Evolutionary conservation across 1,140 invertebrate genomes (phyloP), one percentile per base, ranked within the genome.

Genomic region (Bombus huntii): DNA sequence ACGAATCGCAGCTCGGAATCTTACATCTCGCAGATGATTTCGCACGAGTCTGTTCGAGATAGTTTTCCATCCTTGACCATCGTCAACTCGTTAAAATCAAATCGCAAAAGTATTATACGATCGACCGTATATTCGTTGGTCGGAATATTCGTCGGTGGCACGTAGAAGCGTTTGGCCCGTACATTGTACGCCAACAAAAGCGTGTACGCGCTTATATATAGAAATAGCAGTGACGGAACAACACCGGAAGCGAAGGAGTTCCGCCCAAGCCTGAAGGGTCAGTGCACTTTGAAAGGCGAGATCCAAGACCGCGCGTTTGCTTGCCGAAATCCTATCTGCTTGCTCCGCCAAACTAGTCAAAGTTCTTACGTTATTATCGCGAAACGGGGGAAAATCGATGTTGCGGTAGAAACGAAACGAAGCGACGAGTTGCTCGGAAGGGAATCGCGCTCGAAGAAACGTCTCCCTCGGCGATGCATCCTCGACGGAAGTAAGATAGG

Each of bases 231-330:
- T 92, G 92, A 91, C 93, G 92, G 93, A 94, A 94, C 93, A 94
- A 90, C 92, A 94, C 93, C 93, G 93, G 93, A 94, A 94, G 93
- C 89, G 91, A 94, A 94, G 89, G 91, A 94, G 94, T 94, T 94
- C 94, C 94, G 93, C 92, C 93, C 92, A 93, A 91, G 93, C 92
- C 87, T 85, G 91, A 91, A 94, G 93, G 94, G 93, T 94, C 94
- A 94, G 90, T 93, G 93, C 93, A 93, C 94, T 94, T 92, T 92
- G 83, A 90, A 92, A 92, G 85, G 34, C 81, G 70, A 82, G 83
- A 88, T 90, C 70, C 87, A 88, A 89, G 89, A 84, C 77, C 37
- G 74, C 47, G 57, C 28, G 72, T 80, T n/a, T 22, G 59, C 65
- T 86, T 71, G 76, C 31, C 39, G 74, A 66, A 75, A 88, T 81